Conservation (phyloP, 2,113 vertebrate genomes). For the Entelurus aequoreus region DNA sequence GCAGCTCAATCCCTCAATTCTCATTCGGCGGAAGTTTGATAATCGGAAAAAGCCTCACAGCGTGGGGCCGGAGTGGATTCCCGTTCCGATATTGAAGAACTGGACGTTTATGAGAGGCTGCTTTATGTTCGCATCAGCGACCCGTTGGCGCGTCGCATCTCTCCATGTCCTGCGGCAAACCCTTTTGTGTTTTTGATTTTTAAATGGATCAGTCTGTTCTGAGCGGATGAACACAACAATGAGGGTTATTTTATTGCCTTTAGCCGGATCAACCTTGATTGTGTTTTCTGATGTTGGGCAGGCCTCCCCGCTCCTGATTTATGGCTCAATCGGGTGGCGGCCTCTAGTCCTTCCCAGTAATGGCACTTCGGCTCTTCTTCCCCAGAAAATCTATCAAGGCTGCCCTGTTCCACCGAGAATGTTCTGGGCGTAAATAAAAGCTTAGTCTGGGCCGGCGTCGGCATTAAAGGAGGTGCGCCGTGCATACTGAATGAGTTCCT, state of each 20-base stretch:
- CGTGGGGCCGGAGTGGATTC: neutral
- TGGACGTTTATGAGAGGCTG: slow-evolving; percentile 7
- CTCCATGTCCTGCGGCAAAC: slow-evolving; percentile 2
- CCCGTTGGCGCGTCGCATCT: neutral
- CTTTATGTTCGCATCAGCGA: slow-evolving; percentile 7
- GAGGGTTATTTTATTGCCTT: neutral
- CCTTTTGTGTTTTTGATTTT: slow-evolving; percentile 7
- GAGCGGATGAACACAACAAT: neutral
- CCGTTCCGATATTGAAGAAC: neutral
- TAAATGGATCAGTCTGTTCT: slow-evolving; percentile 7
- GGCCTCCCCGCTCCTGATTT: neutral
- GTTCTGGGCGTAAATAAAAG: slow-evolving; percentile 1
- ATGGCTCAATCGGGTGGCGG: neutral
- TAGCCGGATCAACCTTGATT: neutral
- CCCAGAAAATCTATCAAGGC: neutral
- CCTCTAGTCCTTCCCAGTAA: neutral
- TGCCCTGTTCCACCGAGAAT: neutral
- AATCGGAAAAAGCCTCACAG: neutral
- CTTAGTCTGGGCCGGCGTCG: neutral
- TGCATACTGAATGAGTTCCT: neutral
- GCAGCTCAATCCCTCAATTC: neutral
- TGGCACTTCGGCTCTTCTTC: neutral
- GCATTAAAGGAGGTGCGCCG: neutral
- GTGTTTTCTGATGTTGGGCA: neutral
- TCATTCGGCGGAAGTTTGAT: neutral